Evolutionary conservation across 2,888 invertebrate genomes (phyloP).

Genomic region (Temnothorax unifasciatus): DNA sequence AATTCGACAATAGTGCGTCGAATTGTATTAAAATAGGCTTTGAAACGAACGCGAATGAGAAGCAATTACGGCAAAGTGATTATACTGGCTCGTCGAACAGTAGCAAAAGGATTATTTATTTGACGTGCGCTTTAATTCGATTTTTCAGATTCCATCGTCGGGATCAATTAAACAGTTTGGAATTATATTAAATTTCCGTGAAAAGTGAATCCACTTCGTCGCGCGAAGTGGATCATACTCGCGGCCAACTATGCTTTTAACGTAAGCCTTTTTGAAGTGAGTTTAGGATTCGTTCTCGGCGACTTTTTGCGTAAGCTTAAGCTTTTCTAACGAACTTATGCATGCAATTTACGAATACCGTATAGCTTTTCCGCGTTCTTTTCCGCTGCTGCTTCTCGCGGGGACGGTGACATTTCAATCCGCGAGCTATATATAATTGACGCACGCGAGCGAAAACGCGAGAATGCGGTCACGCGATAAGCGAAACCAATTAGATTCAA

Average conservation of each 20-base stretch:
- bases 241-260: constrained; percentile 53
- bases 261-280: constrained; percentile 37
- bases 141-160: constrained; percentile 45
- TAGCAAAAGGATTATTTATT: constrained; percentile 47
- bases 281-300: constrained; percentile 21
- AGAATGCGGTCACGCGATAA: constrained; percentile 16
- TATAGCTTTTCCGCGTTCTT: neutral
- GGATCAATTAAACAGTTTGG: constrained; percentile 46
- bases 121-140: constrained; percentile 43
- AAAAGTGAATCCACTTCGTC: constrained; percentile 27
- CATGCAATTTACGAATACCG: constrained; percentile 38
- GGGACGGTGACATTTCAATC: constrained; percentile 1
- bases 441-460: neutral
- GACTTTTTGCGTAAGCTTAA: constrained; percentile 30
- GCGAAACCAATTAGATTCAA: constrained; percentile 28
- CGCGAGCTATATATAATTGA: constrained; percentile 6
- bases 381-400: neutral
- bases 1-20: constrained; percentile 36
- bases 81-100: constrained; percentile 30
- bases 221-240: constrained; percentile 26
- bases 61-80: constrained; percentile 47
- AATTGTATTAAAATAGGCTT: constrained; percentile 50
- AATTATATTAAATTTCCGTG: constrained; percentile 45
- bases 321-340: constrained; percentile 43
- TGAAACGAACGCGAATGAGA: constrained; percentile 34